Conservation (phyloP, 2,113 vertebrate genomes). For the Chloebia gouldiae region DNA sequence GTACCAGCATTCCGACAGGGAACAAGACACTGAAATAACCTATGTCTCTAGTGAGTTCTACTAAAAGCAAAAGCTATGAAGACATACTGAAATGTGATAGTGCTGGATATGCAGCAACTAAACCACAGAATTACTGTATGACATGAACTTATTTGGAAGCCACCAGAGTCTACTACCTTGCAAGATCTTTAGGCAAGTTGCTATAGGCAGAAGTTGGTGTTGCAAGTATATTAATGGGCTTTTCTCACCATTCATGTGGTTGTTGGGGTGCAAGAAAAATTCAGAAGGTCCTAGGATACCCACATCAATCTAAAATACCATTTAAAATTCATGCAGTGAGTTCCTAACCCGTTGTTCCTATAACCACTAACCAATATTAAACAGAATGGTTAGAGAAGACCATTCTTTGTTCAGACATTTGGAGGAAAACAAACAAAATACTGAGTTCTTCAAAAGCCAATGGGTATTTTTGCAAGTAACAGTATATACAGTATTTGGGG, state of each 20-base stretch:
- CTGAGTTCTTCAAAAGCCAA: neutral
- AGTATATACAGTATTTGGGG: neutral
- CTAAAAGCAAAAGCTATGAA: slow-evolving; percentile 5
- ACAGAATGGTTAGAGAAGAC: neutral
- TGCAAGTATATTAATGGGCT: neutral
- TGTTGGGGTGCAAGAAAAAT: neutral
- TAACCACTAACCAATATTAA: neutral
- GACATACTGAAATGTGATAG: neutral
- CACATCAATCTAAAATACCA: neutral
- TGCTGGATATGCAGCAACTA: neutral
- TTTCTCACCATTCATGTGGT: neutral
- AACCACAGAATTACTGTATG: neutral
- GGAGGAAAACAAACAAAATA: neutral
- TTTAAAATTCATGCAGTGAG: neutral
- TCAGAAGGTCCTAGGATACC: neutral
- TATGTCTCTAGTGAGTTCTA: neutral
- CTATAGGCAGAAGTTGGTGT: neutral
- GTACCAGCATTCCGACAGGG: neutral
- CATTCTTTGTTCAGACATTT: neutral
- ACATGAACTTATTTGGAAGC: neutral
- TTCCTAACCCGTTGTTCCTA: neutral
- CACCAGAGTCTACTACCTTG: neutral
- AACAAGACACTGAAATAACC: slow-evolving; percentile 1
- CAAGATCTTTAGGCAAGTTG: neutral
- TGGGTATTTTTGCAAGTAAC: neutral